Percentiles rank a stretch among this genome's conserved stretches.
Evolutionary conservation across 2,888 invertebrate species (phyloP).

Genomic region (Epiperipatus broadwayi): DNA sequence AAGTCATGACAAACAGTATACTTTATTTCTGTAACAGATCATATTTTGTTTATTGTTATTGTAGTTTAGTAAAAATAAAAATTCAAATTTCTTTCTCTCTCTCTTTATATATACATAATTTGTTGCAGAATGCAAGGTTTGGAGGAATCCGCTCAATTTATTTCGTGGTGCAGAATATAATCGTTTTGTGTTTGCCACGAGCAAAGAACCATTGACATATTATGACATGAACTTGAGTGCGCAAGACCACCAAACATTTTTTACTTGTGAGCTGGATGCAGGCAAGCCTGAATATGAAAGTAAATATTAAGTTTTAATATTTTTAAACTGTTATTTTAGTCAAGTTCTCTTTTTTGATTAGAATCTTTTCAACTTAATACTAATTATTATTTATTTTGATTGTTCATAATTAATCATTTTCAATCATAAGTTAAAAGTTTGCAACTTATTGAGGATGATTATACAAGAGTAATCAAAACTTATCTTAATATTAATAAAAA

Average conservation of each 20-base stretch:
- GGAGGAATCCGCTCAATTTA: constrained; percentile 86
- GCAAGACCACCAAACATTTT: constrained; percentile 93
- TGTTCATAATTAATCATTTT: too few species aligned
- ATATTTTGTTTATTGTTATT: too few species aligned
- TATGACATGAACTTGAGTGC: constrained; percentile 98
- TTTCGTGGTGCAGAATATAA: constrained; percentile 92
- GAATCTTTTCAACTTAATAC: not conserved
- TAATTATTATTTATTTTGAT: too few species aligned
- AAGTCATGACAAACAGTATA: too few species aligned
- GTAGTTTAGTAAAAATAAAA: too few species aligned
- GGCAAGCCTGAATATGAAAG: constrained; percentile 72
- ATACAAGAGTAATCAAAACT: too few species aligned
- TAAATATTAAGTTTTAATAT: constrained; percentile 24
- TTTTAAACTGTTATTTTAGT: constrained; percentile 5
- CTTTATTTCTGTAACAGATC: too few species aligned
- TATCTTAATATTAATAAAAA: too few species aligned
- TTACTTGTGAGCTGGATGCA: constrained; percentile 71
- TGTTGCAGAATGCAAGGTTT: constrained; percentile 63
- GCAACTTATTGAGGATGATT: too few species aligned
- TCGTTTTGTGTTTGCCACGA: constrained; percentile 72
- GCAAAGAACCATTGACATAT: constrained; percentile 85
- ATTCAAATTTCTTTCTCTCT: too few species aligned
- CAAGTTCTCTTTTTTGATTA: not conserved
- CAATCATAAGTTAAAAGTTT: not conserved
- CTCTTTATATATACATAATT: too few species aligned